Evolutionary conservation across 35 echinoderm and acorn worm species (phyloP).

Genomic region (Apostichopus japonicus): DNA sequence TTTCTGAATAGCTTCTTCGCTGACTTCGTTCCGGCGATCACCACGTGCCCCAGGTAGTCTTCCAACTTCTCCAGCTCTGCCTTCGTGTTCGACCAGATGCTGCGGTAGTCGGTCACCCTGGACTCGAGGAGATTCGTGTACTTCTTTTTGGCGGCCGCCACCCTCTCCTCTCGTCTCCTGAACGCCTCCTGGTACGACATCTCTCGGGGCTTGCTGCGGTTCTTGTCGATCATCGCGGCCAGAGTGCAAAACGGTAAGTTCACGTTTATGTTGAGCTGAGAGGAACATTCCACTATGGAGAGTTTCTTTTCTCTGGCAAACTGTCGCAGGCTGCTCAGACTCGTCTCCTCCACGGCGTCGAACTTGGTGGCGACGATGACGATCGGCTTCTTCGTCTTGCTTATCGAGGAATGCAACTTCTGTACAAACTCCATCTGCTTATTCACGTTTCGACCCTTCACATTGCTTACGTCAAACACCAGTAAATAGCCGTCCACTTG

Average conservation of each 20-base stretch:
- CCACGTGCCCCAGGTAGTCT: conserved; percentile 44
- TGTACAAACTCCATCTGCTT: conserved; percentile 60
- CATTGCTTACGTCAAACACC: conserved; percentile 64
- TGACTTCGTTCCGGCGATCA: conserved; percentile 51
- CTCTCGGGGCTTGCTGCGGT: conserved; percentile 26
- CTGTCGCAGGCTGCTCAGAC: conserved; percentile 20
- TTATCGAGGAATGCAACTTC: conserved; percentile 27
- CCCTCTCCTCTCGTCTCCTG: conserved; percentile 13
- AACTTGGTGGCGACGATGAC: conserved; percentile 57
- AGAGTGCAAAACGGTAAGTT: conserved; percentile 50
- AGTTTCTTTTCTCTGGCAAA: conserved; percentile 53
- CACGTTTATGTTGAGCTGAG: conserved; percentile 45
- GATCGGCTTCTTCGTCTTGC: conserved; percentile 47
- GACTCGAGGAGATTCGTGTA: conserved; percentile 12
- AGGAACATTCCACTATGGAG: conserved; percentile 43
- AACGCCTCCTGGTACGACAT: conserved; percentile 41
- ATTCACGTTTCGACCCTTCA: conserved; percentile 26
- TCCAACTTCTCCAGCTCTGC: conserved; percentile 37
- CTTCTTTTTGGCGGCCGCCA: conserved; percentile 7
- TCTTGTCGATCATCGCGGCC: conserved; percentile 51
- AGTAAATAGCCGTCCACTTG: conserved; percentile 63
- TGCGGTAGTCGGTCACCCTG: conserved; percentile 55
- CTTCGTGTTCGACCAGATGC: conserved; percentile 53
- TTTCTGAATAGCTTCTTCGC: conserved; percentile 74
- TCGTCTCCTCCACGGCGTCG: conserved; percentile 44